Base-by-base conservation (phyloP, 1,140 invertebrate species). In the Zelostemma sp. region DNA sequence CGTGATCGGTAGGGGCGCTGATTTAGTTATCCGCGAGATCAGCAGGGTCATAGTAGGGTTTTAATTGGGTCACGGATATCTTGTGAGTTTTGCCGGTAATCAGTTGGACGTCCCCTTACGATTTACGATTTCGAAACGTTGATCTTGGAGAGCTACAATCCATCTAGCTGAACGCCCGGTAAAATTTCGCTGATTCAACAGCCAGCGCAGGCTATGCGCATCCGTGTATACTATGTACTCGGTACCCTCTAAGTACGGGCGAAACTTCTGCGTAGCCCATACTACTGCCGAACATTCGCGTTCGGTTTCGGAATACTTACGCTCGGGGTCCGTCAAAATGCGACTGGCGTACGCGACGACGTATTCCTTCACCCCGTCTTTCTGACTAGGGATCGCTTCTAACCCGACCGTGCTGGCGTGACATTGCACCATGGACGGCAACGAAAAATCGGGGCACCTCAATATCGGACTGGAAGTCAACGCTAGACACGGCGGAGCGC, bases 211-310 rank as follows among this genome's bases (percentile, higher is more conserved):
- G 0, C 84, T 72, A 66, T 85, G 82, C 51, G 88, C 86, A 67
- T 89, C 87, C 0, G 82, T 86, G 19, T 73, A 18, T 1, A 87
- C 72, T 0, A 43, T 76, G 49, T 87, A 76, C 64, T 33, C 49
- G 6, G 15, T 58, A 6, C 81, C 82, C 45, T 84, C 78, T n/a
- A 83, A 63, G 48, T 84, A 85, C 2, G 75, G 73, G 54, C 80
- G 35, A 49, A 86, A 87, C 19, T 83, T 76, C 14, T 78, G 58
- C 1, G 88, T 68, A 0, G 83, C 83, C 78, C 80, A 85, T 0
- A 89, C 73, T 4, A 88, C 73, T 0, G 87, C 85, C 1, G 88
- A 57, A 17, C 79, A 80, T 77, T 88, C 86, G 46, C 78, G 59
- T 58, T 88, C 86, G 0, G 78, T 51, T 35, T 15, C 74, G 1